Conservation (phyloP, 2,113 vertebrate genomes). For the Melospiza georgiana region DNA sequence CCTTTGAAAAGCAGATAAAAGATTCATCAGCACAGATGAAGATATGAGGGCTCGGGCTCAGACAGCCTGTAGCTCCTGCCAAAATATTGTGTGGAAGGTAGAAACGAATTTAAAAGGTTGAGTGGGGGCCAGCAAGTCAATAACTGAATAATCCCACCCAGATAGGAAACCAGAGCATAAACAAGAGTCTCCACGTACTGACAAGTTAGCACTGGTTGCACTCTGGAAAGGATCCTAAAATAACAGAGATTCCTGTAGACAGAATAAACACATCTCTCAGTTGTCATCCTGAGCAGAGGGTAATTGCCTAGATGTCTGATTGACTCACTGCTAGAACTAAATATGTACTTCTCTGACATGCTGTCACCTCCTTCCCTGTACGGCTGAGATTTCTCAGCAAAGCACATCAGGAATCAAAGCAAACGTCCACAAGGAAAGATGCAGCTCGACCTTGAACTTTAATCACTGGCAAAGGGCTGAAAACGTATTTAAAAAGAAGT, state of each 20-base stretch:
- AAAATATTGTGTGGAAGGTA: slow-evolving; percentile 55
- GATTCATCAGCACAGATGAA: slow-evolving; percentile 61
- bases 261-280: slow-evolving; percentile 69
- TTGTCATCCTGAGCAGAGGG: slow-evolving; percentile 60
- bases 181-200: slow-evolving; percentile 64
- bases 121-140: slow-evolving; percentile 64
- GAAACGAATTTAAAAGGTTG: slow-evolving; percentile 65
- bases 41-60: slow-evolving; percentile 49
- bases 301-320: slow-evolving; percentile 67
- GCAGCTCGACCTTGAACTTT: slow-evolving; percentile 46
- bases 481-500: slow-evolving; percentile 19
- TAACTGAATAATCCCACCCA: slow-evolving; percentile 71
- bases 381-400: slow-evolving; percentile 3
- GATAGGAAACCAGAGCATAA: slow-evolving; percentile 66
- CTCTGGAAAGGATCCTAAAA: slow-evolving; percentile 65
- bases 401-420: slow-evolving; percentile 52
- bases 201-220: slow-evolving; percentile 62
- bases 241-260: slow-evolving; percentile 67
- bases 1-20: slow-evolving; percentile 53
- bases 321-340: slow-evolving; percentile 61
- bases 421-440: slow-evolving; percentile 56
- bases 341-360: slow-evolving; percentile 51
- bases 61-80: slow-evolving; percentile 45
- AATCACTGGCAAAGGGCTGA: background rate
- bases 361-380: slow-evolving; percentile 31